A percentile compares a stretch with the other conserved stretches of the same genome.
Conservation (phyloP, 2,797 vertebrate genomes). For the Enteromius viviparus region DNA sequence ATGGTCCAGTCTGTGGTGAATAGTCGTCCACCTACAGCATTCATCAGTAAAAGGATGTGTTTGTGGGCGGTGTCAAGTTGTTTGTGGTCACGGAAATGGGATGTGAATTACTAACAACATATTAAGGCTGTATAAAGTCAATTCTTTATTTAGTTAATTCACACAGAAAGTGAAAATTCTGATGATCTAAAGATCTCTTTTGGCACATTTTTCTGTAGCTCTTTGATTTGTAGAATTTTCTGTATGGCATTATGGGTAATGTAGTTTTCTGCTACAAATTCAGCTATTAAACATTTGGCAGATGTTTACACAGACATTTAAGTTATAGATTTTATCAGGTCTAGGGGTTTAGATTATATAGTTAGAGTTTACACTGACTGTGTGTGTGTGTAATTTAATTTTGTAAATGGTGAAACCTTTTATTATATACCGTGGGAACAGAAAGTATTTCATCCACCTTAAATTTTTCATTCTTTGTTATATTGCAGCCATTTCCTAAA, state of each 20-base stretch:
- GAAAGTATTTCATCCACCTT: too few relatives aligned
- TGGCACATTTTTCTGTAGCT: background rate
- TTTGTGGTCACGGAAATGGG: too few relatives aligned
- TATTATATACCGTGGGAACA: background rate
- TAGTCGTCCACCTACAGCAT: too few relatives aligned
- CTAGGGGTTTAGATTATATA: background rate
- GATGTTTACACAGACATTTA: background rate
- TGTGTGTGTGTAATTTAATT: background rate
- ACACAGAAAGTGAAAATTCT: background rate
- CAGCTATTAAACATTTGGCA: background rate
- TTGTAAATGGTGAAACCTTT: background rate
- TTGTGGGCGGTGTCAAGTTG: too few relatives aligned
- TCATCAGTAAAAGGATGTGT: too few relatives aligned
- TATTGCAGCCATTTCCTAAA: too few relatives aligned
- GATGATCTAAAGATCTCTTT: background rate
- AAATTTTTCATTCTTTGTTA: too few relatives aligned
- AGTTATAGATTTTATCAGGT: background rate
- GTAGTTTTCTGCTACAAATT: background rate
- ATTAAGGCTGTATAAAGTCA: too few relatives aligned
- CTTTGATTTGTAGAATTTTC: background rate
- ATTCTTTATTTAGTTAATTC: too few relatives aligned
- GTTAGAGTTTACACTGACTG: background rate
- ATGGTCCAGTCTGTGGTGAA: too few relatives aligned
- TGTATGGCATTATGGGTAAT: background rate
- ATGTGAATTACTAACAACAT: too few relatives aligned